Percentiles rank a stretch among this genome's conserved stretches.
These are phyloP conservation scores for Andrena haemorrhoa DNA, from an alignment of 2,888 invertebrate genomes.

Conservation along the genomic window DNA sequence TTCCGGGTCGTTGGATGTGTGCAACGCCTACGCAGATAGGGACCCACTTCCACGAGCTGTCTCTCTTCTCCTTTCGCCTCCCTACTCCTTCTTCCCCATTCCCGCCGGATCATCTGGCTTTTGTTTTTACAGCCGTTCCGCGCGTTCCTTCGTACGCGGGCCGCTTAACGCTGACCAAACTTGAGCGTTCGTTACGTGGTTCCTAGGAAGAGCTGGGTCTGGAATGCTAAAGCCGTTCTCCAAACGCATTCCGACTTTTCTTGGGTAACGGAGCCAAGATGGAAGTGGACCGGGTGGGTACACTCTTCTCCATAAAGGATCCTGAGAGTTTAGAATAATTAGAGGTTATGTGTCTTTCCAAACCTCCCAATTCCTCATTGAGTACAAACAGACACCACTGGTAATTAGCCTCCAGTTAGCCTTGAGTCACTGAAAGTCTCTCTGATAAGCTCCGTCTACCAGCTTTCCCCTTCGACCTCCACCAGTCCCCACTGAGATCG, in stretches of 20 bases:
- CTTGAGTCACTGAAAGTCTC: no score
- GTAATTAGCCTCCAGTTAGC: no score
- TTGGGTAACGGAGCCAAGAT: no score
- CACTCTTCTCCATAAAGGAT: no score
- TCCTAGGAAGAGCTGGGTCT: slow-evolving; percentile 9
- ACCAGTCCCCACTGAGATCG: no score
- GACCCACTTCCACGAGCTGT: slow-evolving; percentile 53
- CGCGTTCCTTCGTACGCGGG: slow-evolving; percentile 22
- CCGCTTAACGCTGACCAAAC: not conserved
- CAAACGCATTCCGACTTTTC: not conserved
- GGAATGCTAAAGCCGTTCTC: not conserved
- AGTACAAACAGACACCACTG: no score
- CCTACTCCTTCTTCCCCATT: not conserved
- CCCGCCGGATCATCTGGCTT: slow-evolving; percentile 6
- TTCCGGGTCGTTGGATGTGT: slow-evolving; percentile 79
- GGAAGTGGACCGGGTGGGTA: no score
- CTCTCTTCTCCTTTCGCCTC: slow-evolving; percentile 36
- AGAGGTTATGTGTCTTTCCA: no score
- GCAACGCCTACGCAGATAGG: slow-evolving; percentile 76
- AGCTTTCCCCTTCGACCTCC: no score
- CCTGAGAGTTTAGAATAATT: no score
- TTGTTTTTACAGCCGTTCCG: slow-evolving; percentile 40
- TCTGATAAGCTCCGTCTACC: no score
- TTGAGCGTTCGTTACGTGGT: not conserved
- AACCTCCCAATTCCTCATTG: no score